phyloP scores from a whole-genome alignment of 2,888 invertebrate genomes.

The Clivina fossor region DNA sequence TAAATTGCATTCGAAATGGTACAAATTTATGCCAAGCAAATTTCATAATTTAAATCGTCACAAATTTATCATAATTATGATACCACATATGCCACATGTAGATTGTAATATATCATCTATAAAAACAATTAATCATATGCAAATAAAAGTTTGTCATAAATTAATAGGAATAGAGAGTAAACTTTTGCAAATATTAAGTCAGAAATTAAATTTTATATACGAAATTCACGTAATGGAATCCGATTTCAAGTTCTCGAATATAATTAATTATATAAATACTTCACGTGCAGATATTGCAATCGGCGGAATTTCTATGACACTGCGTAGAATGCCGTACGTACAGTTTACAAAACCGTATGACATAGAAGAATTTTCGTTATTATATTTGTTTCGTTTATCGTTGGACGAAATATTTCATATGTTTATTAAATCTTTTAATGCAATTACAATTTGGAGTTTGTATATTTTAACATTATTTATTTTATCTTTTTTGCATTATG shows the following conservation, averaged over 20 bases:
- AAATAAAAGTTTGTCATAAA: constrained; percentile 9
- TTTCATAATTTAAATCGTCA: constrained; percentile 19
- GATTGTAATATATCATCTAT: constrained; percentile 1
- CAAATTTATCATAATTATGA: constrained; percentile 13
- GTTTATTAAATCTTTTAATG: constrained; percentile 35
- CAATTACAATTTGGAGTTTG: constrained; percentile 16
- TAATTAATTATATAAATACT: constrained; percentile 10
- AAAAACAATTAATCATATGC: neutral
- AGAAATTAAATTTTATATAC: constrained; percentile 22
- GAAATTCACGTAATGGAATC: constrained; percentile 3
- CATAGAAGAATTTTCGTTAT: constrained; percentile 35
- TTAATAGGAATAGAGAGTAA: constrained; percentile 20
- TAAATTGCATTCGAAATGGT: neutral
- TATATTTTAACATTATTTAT: constrained; percentile 10
- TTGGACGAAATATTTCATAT: constrained; percentile 30
- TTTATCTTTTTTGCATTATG: constrained; percentile 11
- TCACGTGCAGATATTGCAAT: constrained; percentile 18
- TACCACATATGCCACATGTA: constrained; percentile 19
- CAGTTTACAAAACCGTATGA: constrained; percentile 34
- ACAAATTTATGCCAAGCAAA: constrained; percentile 8
- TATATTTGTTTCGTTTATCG: constrained; percentile 30
- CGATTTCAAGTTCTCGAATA: constrained; percentile 3
- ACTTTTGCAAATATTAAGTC: constrained; percentile 18
- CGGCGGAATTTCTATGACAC: constrained; percentile 31
- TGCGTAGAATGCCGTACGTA: constrained; percentile 21